Evolutionary conservation across 2,113 vertebrate genomes (phyloP).

Genomic region (Engraulis encrasicolus): DNA sequence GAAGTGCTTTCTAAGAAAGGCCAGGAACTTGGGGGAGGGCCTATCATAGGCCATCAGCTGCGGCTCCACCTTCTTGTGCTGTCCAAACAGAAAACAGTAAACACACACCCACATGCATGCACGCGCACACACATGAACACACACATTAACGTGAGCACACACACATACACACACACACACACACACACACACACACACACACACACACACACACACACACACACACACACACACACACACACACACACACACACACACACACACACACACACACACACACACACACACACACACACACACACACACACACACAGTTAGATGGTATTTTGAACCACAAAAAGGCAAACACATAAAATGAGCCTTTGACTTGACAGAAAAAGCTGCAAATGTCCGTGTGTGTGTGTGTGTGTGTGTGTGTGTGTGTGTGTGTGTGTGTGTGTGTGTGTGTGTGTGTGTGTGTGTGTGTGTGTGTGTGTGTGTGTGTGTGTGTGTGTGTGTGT

Average conservation of each 20-base stretch:
- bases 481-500: not conserved
- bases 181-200: not conserved
- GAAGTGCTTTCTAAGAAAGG: constrained; percentile 87
- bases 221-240: not conserved
- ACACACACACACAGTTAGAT: not conserved
- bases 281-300: not conserved
- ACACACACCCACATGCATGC: not conserved
- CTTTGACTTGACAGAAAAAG: not conserved
- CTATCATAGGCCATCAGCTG: constrained; percentile 86
- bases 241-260: not conserved
- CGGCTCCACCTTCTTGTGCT: constrained; percentile 84
- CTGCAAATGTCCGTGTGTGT: not conserved
- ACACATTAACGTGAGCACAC: too few species aligned
- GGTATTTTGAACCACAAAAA: not conserved
- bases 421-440: not conserved
- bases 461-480: not conserved
- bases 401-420: not conserved
- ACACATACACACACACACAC: not conserved
- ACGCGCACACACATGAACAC: not conserved
- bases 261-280: not conserved
- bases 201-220: not conserved
- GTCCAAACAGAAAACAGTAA: constrained; percentile 32
- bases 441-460: not conserved
- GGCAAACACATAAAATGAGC: not conserved
- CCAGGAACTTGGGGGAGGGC: constrained; percentile 86